phyloP scores from a whole-genome alignment of 2,113 vertebrate genomes.

The Actenoides hombroni region DNA sequence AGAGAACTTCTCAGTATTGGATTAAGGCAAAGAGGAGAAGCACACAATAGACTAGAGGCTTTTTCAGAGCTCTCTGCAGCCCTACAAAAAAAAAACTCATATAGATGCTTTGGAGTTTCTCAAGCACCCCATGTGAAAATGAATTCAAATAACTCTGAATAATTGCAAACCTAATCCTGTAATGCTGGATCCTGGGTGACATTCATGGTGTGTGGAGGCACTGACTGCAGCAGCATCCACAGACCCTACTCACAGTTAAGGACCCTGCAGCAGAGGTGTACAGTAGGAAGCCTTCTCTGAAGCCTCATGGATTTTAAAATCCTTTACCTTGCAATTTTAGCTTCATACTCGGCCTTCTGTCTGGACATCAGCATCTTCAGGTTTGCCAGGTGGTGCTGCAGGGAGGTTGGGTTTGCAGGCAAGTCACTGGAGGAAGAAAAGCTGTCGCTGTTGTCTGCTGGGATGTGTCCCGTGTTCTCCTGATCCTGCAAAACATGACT shows the following conservation, averaged over 20 bases:
- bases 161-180: not conserved
- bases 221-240: accelerated
- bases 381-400: conserved; percentile 43
- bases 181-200: not conserved
- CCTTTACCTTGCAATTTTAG: conserved; percentile 75
- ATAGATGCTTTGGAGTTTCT: not conserved
- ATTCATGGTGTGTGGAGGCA: accelerated
- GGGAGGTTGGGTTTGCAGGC: not conserved
- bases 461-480: not conserved
- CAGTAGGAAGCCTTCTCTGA: not conserved
- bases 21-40: not conserved
- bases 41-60: not conserved
- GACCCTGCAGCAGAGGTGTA: accelerated
- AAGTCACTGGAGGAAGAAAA: not conserved
- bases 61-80: not conserved
- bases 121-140: not conserved
- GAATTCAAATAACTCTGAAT: not conserved
- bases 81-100: not conserved
- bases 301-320: not conserved
- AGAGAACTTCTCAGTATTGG: not conserved
- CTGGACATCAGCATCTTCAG: conserved; percentile 75
- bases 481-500: not conserved
- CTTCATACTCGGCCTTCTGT: conserved; percentile 76
- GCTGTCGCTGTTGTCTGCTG: not conserved
- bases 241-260: accelerated